phyloP scores from a whole-genome alignment of 2,888 invertebrate genomes.

The Heliconius ethilla region DNA sequence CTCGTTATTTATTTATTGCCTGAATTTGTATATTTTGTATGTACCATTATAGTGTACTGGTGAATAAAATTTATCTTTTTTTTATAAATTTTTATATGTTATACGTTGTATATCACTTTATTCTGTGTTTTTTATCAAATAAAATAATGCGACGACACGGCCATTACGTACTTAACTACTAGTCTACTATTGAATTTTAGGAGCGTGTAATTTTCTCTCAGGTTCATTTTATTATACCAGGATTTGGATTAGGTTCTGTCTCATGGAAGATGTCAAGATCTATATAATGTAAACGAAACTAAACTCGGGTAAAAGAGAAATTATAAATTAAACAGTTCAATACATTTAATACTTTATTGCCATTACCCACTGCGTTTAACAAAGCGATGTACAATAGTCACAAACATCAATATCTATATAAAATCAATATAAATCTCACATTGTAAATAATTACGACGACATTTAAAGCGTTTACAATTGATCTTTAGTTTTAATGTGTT shows the following conservation, averaged over 20 bases:
- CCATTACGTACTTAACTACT: too few relatives aligned
- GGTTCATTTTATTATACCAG: too few relatives aligned
- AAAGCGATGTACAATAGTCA: conserved; percentile 77
- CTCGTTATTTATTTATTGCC: conserved; percentile 20
- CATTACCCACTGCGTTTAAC: conserved; percentile 70
- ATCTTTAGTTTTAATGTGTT: conserved; percentile 59
- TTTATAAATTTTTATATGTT: not conserved
- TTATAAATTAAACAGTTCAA: not conserved
- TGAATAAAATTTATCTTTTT: not conserved
- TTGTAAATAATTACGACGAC: conserved; percentile 75
- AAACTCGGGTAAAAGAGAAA: too few relatives aligned
- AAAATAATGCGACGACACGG: too few relatives aligned
- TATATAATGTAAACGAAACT: too few relatives aligned
- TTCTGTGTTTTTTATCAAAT: too few relatives aligned
- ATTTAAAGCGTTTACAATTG: conserved; percentile 80
- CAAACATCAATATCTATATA: conserved; percentile 76
- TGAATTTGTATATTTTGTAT: conserved; percentile 46
- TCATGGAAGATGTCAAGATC: too few relatives aligned
- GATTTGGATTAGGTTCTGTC: too few relatives aligned
- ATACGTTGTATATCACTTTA: not conserved
- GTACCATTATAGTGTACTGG: conserved; percentile 19
- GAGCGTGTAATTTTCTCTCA: too few relatives aligned
- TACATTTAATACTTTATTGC: conserved; percentile 43
- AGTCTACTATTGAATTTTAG: too few relatives aligned
- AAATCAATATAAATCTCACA: conserved; percentile 67